Conservation (phyloP, 2,888 invertebrate genomes). For the Cabera pusaria region DNA sequence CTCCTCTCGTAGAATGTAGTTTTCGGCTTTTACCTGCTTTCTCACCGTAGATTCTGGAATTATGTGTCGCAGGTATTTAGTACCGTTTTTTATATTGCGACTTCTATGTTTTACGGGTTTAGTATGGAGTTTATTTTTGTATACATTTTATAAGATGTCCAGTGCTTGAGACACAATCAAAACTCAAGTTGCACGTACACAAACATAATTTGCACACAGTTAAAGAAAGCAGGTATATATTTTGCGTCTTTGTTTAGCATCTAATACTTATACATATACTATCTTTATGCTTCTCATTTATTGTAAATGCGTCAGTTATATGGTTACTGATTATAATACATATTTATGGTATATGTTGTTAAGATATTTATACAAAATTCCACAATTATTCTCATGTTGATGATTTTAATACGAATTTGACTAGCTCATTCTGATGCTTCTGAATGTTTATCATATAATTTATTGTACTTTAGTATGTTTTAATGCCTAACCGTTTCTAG, state of each 20-base stretch:
- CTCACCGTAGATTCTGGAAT: background rate
- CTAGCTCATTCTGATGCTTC: slow-evolving; percentile 19
- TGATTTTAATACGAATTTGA: slow-evolving; percentile 13
- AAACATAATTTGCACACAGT: no score
- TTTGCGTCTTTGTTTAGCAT: slow-evolving; percentile 11
- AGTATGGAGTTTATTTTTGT: no score
- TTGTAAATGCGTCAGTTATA: slow-evolving; percentile 1
- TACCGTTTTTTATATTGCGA: no score
- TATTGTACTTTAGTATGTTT: slow-evolving; percentile 10
- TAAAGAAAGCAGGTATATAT: slow-evolving; percentile 9
- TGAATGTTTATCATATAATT: slow-evolving; percentile 12
- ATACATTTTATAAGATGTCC: no score
- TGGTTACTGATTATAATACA: slow-evolving; percentile 5
- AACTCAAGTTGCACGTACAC: no score
- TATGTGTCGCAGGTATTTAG: no score
- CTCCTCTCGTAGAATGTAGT: slow-evolving; percentile 15
- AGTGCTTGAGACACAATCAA: no score
- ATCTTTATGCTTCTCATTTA: slow-evolving; percentile 9
- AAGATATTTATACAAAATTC: slow-evolving; percentile 5
- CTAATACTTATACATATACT: slow-evolving; percentile 9
- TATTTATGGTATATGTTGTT: slow-evolving; percentile 1
- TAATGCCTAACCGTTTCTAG: slow-evolving; percentile 33
- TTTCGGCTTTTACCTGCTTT: slow-evolving; percentile 12
- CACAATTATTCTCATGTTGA: slow-evolving; percentile 1
- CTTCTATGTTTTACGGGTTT: no score